Evolutionary conservation across 2,888 invertebrate genomes (phyloP).

Genomic region (Capitulum mitella): DNA sequence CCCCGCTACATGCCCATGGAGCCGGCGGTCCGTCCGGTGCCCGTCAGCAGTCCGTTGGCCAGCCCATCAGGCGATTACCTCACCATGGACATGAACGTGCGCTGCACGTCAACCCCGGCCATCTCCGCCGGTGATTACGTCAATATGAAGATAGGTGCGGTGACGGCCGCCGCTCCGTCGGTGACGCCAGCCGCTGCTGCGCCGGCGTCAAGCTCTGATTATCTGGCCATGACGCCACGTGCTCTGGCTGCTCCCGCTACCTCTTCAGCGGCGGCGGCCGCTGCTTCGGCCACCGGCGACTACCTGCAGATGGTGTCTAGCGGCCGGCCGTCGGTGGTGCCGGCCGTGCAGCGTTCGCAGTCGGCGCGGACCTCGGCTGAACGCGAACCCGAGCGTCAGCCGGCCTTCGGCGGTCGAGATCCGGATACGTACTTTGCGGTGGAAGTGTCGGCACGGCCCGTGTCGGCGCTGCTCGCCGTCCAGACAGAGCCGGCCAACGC

Average conservation of each 20-base stretch:
- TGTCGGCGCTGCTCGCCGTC: background rate
- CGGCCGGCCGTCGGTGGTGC: background rate
- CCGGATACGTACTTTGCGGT: background rate
- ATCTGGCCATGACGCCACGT: background rate
- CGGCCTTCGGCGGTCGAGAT: background rate
- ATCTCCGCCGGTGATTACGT: background rate
- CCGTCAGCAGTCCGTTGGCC: background rate
- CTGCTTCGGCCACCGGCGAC: background rate
- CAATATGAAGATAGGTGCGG: background rate
- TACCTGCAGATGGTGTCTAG: background rate
- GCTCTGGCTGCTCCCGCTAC: background rate
- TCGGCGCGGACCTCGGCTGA: constrained; percentile 1
- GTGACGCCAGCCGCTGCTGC: too few species aligned
- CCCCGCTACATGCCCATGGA: constrained; percentile 4
- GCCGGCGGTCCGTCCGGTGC: background rate
- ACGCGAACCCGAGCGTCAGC: background rate
- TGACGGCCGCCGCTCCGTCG: background rate
- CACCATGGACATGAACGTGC: background rate
- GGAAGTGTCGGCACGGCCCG: background rate
- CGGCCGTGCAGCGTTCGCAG: background rate
- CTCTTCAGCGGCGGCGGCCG: background rate
- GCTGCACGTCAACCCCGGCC: background rate
- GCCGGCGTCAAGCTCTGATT: background rate
- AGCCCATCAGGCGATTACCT: background rate
- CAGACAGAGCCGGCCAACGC: background rate